Evolutionary conservation across 2,888 invertebrate species (phyloP), one percentile per base, ranked within the genome.

Genomic region (Apocheima hispidaria): DNA sequence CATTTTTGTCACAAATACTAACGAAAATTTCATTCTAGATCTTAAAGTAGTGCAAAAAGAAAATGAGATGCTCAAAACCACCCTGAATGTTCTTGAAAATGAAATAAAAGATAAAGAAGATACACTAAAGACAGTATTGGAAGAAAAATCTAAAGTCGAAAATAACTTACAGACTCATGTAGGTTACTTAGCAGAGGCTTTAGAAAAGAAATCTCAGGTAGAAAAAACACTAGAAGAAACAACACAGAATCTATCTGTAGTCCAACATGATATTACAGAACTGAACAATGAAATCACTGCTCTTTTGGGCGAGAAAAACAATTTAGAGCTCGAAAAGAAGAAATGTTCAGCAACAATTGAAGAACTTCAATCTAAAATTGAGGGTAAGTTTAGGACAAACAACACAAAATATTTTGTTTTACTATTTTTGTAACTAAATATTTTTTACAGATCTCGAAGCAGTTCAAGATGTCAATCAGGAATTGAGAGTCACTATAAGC

Each of bases 281-380:
- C 66, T 79, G 10, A 62, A 63, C 23, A 62, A 75, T 28, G 63
- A 72, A 62, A 64, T 77, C 30, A 68, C 74, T 30, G 41, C 68
- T 21, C 64, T 83, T 28, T 63, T 76, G 82, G 66, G 87, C 83
- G 74, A 86, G 72, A 72, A 69, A 46, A 59, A 59, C 40, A 53
- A 55, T 12, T 40, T 65, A 14, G 58, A 65, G 55, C 49, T 41
- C 10, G 68, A 74, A 40, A 72, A 66, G 40, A 60, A 55, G 16
- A 60, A 68, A 40, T 43, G 51, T n/a, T 26, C 55, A 6, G 26
- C 53, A 2, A 59, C 67, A 48, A 57, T 65, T 7, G 58, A 70
- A 33, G 48, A 60, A 48, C 38, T 43, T 54, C 4, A 68, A 54
- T 43, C 43, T 49, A 30, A 64, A 63, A 33, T 59, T 60, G n/a